Percentiles rank a stretch among this genome's conserved stretches.
phyloP scores from a whole-genome alignment of 2,113 vertebrate species.

The Butorides virescens region DNA sequence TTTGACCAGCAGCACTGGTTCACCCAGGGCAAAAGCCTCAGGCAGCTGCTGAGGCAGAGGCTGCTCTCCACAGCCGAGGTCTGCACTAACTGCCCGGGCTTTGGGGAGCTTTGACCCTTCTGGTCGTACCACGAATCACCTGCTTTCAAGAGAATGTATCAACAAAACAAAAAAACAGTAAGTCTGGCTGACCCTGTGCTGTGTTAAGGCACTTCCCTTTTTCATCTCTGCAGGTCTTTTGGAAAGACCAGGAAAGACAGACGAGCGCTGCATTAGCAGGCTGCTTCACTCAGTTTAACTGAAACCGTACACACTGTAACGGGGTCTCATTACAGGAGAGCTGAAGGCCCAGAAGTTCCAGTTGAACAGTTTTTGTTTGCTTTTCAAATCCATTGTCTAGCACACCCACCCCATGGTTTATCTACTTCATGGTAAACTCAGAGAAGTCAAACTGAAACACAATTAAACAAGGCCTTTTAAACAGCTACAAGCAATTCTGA shows the following conservation, averaged over 20 bases:
- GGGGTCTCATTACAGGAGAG: background rate
- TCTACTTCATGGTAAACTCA: background rate
- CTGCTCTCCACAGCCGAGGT: background rate
- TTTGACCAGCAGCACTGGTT: background rate
- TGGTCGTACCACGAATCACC: background rate
- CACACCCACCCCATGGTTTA: background rate
- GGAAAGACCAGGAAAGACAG: background rate
- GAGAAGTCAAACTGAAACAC: background rate
- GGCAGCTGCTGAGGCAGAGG: background rate
- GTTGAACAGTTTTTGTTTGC: background rate
- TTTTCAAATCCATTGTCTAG: background rate
- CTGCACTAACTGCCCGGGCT: background rate
- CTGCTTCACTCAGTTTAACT: background rate
- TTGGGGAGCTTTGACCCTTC: background rate
- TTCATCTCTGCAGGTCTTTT: background rate
- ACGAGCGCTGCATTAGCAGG: background rate
- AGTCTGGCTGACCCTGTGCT: background rate
- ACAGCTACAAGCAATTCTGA: background rate
- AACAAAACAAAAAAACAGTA: background rate
- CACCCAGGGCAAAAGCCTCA: background rate
- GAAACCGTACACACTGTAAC: background rate
- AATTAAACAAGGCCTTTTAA: background rate
- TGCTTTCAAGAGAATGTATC: background rate
- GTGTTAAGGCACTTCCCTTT: background rate
- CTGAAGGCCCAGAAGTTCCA: background rate